These are phyloP conservation scores for Sinopyrophorus schimmeli DNA, from an alignment of 2,888 invertebrate genomes.

Conservation along the genomic window DNA sequence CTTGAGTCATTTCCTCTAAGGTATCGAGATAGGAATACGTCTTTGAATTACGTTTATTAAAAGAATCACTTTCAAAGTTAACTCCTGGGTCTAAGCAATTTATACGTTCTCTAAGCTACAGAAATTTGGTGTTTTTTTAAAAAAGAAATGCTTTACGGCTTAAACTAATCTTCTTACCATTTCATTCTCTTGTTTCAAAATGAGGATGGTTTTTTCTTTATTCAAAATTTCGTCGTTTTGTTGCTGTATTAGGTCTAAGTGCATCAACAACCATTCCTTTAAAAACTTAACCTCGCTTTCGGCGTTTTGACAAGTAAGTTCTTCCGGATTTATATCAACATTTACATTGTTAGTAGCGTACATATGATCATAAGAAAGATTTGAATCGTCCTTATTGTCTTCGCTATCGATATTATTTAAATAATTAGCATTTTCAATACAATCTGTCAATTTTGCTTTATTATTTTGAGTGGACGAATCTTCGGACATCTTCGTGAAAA, in stretches of 20 bases:
- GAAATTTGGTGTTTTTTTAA: too few relatives aligned
- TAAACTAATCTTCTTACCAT: constrained; percentile 61
- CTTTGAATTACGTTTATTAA: constrained; percentile 30
- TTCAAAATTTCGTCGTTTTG: constrained; percentile 82
- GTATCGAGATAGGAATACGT: constrained; percentile 17
- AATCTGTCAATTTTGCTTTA: constrained; percentile 48
- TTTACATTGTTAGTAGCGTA: constrained; percentile 66
- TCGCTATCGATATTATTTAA: constrained; percentile 37
- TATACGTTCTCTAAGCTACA: constrained; percentile 58
- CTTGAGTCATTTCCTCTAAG: constrained; percentile 51
- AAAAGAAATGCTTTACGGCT: background rate
- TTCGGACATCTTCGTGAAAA: constrained; percentile 56
- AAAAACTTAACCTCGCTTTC: constrained; percentile 68
- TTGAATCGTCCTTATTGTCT: constrained; percentile 59
- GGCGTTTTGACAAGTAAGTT: constrained; percentile 50
- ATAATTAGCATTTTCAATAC: constrained; percentile 43
- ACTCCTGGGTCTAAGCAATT: constrained; percentile 69
- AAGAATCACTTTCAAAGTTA: constrained; percentile 41
- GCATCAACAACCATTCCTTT: constrained; percentile 78
- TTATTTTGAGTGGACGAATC: constrained; percentile 51
- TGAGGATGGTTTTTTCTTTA: constrained; percentile 76
- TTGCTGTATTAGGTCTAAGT: constrained; percentile 87
- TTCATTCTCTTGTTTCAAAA: constrained; percentile 77
- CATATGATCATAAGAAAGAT: constrained; percentile 72
- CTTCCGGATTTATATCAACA: constrained; percentile 36